Percentiles rank a stretch among this genome's conserved stretches.
Evolutionary conservation across 2,113 vertebrate genomes (phyloP).

Genomic region (Lampris megalopsis): DNA sequence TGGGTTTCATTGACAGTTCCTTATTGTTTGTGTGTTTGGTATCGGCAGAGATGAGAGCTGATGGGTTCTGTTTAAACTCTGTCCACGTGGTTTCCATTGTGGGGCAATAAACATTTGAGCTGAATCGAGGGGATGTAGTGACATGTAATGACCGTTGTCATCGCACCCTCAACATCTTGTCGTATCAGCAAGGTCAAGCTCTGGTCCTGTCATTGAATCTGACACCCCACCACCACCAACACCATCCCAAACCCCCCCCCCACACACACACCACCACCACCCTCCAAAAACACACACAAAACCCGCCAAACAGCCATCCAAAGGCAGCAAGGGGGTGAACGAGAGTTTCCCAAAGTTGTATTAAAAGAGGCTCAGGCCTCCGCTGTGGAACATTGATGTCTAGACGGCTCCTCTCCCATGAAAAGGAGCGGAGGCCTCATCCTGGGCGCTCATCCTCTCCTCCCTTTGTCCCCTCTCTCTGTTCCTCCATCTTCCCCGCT

Average conservation of each 20-base stretch:
- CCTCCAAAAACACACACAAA: background rate
- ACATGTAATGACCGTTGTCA: background rate
- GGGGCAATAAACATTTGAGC: no score
- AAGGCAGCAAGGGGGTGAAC: background rate
- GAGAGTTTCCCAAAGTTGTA: slow-evolving; percentile 49
- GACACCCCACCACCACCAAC: slow-evolving; percentile 15
- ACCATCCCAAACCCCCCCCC: background rate
- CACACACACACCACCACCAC: background rate
- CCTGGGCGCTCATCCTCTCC: slow-evolving; percentile 57
- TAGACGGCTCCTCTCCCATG: slow-evolving; percentile 66
- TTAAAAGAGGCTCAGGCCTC: slow-evolving; percentile 52
- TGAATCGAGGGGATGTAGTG: background rate
- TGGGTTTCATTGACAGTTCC: no score
- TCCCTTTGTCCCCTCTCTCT: slow-evolving; percentile 60
- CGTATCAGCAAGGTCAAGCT: slow-evolving; percentile 52
- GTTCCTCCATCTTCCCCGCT: slow-evolving; percentile 61
- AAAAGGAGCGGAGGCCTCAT: slow-evolving; percentile 59
- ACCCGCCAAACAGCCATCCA: slow-evolving; percentile 22
- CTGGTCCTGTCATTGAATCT: slow-evolving; percentile 24
- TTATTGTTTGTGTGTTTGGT: no score
- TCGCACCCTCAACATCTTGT: slow-evolving; percentile 15
- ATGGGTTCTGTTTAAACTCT: no score
- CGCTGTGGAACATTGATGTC: slow-evolving; percentile 70
- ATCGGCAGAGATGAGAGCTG: no score
- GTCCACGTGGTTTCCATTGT: no score